Conservation (phyloP, 2,888 invertebrate genomes). For the Diadegma fenestrale region DNA sequence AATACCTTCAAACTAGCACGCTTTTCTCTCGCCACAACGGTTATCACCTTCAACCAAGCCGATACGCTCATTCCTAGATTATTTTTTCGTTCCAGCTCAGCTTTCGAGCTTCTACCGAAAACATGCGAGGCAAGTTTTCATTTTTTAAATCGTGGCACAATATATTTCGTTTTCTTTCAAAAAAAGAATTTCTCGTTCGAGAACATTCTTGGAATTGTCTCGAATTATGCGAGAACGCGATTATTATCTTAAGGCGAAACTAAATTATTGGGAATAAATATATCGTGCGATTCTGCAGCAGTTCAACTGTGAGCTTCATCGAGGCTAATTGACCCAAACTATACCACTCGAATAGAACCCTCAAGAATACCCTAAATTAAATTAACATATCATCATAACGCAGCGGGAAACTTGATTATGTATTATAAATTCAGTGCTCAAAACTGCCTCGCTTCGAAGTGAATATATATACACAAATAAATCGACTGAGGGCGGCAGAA, state of each 20-base stretch:
- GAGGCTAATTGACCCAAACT: neutral
- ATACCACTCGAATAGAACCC: neutral
- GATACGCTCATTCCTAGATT: conserved; percentile 3
- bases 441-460: neutral
- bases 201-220: no score
- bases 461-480: neutral
- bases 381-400: neutral
- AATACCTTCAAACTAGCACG: conserved; percentile 59
- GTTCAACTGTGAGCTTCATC: neutral
- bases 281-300: neutral
- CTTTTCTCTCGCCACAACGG: conserved; percentile 57
- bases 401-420: neutral
- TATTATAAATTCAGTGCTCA: neutral
- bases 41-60: conserved; percentile 43
- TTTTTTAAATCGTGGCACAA: neutral
- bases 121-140: neutral
- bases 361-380: neutral
- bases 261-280: neutral
- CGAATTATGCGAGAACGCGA: no score
- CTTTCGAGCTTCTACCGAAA: neutral
- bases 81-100: neutral
- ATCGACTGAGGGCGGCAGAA: neutral
- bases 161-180: neutral
- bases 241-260: neutral
- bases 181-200: no score